Evolutionary conservation across 2,888 invertebrate species (phyloP).

Genomic region (Diadromus collaris): DNA sequence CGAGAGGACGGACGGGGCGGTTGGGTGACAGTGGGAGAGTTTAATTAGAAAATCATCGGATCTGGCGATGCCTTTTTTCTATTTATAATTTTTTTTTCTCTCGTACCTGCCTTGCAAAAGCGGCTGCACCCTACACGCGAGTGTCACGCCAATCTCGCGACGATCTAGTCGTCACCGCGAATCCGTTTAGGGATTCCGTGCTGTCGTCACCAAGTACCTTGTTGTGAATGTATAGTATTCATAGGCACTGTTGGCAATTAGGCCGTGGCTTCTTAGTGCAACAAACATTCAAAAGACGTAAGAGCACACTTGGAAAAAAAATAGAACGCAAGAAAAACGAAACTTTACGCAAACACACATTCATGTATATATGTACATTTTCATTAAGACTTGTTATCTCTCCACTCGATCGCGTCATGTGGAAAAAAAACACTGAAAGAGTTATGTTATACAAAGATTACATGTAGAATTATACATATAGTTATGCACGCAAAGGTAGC

Average conservation of each 20-base stretch:
- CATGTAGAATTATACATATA: conserved; percentile 48
- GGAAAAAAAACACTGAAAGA: conserved; percentile 37
- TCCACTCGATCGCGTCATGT: conserved; percentile 45
- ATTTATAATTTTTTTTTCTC: conserved; percentile 44
- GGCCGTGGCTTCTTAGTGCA: conserved; percentile 60
- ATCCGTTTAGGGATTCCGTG: conserved; percentile 25
- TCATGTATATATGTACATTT: conserved; percentile 63
- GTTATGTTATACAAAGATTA: conserved; percentile 28
- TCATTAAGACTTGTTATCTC: conserved; percentile 54
- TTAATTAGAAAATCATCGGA: conserved; percentile 40
- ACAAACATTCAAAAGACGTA: conserved; percentile 26
- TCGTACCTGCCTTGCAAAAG: conserved; percentile 44
- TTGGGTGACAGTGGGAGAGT: conserved; percentile 14
- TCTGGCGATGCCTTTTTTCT: conserved; percentile 34
- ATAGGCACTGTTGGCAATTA: conserved; percentile 49
- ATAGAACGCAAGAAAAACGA: conserved; percentile 20
- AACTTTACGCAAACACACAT: neutral
- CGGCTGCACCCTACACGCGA: conserved; percentile 48
- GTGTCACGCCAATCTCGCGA: conserved; percentile 12
- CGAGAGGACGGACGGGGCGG: neutral
- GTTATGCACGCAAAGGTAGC: conserved; percentile 62
- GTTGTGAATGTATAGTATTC: conserved; percentile 40
- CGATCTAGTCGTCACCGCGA: conserved; percentile 23
- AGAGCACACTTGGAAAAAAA: neutral
- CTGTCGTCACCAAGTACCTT: conserved; percentile 37